Evolutionary conservation across 1,140 invertebrate species (phyloP).

Genomic region (Hetaerina americana): DNA sequence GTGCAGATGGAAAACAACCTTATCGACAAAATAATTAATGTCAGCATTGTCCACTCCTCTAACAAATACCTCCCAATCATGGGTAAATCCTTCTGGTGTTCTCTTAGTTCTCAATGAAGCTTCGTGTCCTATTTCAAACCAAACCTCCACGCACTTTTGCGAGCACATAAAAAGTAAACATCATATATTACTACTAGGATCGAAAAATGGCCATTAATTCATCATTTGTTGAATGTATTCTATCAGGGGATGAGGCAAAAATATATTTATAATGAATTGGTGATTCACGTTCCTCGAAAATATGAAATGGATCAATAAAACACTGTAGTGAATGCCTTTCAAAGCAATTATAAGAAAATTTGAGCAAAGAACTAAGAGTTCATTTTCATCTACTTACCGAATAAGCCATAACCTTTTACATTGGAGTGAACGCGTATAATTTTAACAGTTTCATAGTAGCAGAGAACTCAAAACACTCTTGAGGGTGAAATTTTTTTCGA

Average conservation of each 20-base stretch:
- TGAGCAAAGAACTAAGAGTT: no score
- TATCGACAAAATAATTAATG: constrained; percentile 85
- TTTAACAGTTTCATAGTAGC: background rate
- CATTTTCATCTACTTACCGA: background rate
- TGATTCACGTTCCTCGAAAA: no score
- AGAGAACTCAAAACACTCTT: no score
- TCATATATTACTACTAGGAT: no score
- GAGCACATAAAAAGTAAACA: no score
- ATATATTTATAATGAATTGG: no score
- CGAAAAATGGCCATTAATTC: no score
- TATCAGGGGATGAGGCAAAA: no score
- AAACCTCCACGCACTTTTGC: constrained; percentile 55
- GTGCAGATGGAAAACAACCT: constrained; percentile 87
- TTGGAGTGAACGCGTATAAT: background rate
- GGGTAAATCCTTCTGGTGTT: constrained; percentile 81
- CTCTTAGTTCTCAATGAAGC: constrained; percentile 61
- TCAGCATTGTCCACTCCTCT: constrained; percentile 68
- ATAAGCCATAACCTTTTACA: background rate
- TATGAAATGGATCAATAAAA: background rate
- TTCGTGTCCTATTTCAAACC: constrained; percentile 83
- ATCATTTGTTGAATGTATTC: no score
- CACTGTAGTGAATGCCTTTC: background rate
- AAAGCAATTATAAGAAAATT: background rate
- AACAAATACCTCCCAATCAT: constrained; percentile 97
- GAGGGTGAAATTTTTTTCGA: no score